A percentile compares a stretch with the other conserved stretches of the same genome.
phyloP scores from a whole-genome alignment of 2,113 vertebrate genomes.

The Sapajus apella region DNA sequence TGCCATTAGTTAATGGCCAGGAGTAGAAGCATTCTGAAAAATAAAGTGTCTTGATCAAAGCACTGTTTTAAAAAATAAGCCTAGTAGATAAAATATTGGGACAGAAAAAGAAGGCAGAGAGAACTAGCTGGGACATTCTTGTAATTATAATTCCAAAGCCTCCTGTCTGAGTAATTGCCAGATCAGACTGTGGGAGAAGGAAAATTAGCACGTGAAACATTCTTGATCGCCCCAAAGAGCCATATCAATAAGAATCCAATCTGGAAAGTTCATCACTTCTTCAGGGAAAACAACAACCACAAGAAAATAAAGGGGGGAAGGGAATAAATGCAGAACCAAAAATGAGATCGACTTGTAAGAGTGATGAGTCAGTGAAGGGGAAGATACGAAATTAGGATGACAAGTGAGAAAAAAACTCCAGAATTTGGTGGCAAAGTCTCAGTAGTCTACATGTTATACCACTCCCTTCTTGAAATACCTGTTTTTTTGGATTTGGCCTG shows the following conservation, averaged over 20 bases:
- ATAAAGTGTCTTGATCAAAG: neutral
- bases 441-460: neutral
- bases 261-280: neutral
- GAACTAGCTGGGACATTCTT: neutral
- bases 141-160: neutral
- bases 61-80: neutral
- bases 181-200: neutral
- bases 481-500: neutral
- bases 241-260: too few species aligned
- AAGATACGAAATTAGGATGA: neutral
- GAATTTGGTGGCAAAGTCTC: conserved; percentile 4
- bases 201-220: accelerated
- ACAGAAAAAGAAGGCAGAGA: neutral
- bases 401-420: neutral
- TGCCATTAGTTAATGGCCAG: neutral
- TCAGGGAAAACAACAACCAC: neutral
- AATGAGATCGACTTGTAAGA: neutral
- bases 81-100: neutral
- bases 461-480: neutral
- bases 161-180: too few species aligned
- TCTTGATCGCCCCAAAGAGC: neutral
- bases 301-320: accelerated
- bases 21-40: neutral
- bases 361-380: neutral
- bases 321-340: neutral